Conservation (phyloP, 2,888 invertebrate genomes). For the Alloscopus bannaensis region DNA sequence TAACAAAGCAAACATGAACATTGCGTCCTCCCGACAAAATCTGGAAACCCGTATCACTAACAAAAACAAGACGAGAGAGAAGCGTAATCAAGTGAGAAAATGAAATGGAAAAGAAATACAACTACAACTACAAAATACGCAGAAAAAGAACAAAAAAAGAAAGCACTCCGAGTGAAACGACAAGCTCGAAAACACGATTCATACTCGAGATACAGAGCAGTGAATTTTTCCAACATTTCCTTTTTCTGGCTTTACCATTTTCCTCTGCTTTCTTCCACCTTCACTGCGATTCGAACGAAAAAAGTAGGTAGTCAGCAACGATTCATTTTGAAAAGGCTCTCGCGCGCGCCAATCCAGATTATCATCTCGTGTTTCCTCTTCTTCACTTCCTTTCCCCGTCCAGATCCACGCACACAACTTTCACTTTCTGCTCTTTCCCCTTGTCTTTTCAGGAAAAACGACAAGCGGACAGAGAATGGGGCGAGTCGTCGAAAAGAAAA, state of each 20-base stretch:
- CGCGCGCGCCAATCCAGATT: constrained; percentile 21
- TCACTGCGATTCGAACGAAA: too few relatives aligned
- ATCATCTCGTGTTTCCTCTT: constrained; percentile 29
- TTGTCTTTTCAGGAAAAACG: background rate
- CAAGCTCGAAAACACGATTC: constrained; percentile 22
- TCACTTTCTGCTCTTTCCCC: background rate
- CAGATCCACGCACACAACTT: background rate
- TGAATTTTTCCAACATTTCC: constrained; percentile 21
- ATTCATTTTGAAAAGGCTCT: constrained; percentile 30
- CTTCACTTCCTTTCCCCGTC: background rate
- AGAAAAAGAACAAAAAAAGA: constrained; percentile 20
- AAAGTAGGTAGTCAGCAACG: background rate
- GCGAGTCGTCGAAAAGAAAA: background rate
- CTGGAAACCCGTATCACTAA: background rate
- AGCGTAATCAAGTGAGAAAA: constrained; percentile 53
- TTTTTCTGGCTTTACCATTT: too few relatives aligned
- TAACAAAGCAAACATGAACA: too few relatives aligned
- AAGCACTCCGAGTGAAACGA: constrained; percentile 1
- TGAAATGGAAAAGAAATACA: constrained; percentile 40
- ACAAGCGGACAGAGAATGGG: constrained; percentile 18
- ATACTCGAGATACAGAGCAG: constrained; percentile 32
- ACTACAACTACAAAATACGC: too few relatives aligned
- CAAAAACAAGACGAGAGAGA: constrained; percentile 5
- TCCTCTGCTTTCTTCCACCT: too few relatives aligned
- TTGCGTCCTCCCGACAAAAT: too few relatives aligned